Conservation (phyloP, 2,113 vertebrate genomes). For the Clarias batrachus region DNA sequence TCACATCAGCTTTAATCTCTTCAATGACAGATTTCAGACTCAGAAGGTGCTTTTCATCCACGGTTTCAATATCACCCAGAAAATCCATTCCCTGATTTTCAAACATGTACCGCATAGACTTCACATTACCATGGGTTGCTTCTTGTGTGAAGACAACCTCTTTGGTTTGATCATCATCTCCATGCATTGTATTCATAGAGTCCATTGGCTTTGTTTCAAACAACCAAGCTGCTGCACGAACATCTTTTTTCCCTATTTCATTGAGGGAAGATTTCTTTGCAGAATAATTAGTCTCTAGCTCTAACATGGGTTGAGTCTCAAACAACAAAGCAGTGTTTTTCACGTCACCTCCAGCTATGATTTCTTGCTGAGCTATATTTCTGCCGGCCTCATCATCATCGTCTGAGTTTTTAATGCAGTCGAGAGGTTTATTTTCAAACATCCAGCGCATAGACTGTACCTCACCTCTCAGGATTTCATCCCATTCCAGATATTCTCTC, state of each 20-base stretch:
- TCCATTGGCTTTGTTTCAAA: slow-evolving; percentile 84
- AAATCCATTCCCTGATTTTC: slow-evolving; percentile 79
- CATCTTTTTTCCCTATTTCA: slow-evolving; percentile 76
- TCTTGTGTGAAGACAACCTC: slow-evolving; percentile 73
- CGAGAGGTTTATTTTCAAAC: slow-evolving; percentile 83
- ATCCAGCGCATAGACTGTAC: slow-evolving; percentile 82
- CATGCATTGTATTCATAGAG: slow-evolving; percentile 76
- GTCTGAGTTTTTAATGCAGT: slow-evolving; percentile 74
- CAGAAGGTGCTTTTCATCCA: slow-evolving; percentile 78
- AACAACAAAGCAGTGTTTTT: slow-evolving; percentile 84
- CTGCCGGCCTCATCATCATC: slow-evolving; percentile 64
- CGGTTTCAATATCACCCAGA: slow-evolving; percentile 77
- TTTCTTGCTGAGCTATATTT: slow-evolving; percentile 75
- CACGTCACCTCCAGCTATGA: slow-evolving; percentile 77
- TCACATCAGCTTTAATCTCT: slow-evolving; percentile 79
- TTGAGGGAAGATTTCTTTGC: slow-evolving; percentile 71
- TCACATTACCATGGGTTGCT: slow-evolving; percentile 72
- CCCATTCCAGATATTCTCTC: slow-evolving; percentile 76
- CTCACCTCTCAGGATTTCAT: slow-evolving; percentile 82
- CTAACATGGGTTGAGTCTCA: slow-evolving; percentile 80
- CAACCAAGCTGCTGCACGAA: slow-evolving; percentile 73
- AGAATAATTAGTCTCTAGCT: slow-evolving; percentile 55
- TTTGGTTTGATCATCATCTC: slow-evolving; percentile 67
- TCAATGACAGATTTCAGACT: slow-evolving; percentile 81
- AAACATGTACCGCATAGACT: slow-evolving; percentile 81